Conservation (phyloP, 1,140 invertebrate species). For the Cardiocondyla obscurior region DNA sequence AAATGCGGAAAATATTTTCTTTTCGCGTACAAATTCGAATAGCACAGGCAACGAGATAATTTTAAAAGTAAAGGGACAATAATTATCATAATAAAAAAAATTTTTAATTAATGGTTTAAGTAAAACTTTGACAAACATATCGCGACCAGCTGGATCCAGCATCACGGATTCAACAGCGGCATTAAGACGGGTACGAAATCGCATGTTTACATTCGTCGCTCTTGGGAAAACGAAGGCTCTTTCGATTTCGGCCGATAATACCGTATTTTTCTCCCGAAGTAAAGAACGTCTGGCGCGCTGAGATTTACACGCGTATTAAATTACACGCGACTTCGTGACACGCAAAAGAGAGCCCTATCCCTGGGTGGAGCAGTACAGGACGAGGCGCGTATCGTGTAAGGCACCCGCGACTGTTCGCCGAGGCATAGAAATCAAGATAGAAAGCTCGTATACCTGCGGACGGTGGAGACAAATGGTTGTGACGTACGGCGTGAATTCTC, state of each 20-base stretch:
- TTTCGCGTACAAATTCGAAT: background rate
- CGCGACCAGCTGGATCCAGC: background rate
- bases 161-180: background rate
- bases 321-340: conserved; percentile 73
- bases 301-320: conserved; percentile 74
- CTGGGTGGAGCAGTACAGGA: conserved; percentile 60
- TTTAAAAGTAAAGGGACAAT: background rate
- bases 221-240: conserved; percentile 54
- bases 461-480: conserved; percentile 73
- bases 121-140: background rate
- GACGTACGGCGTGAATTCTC: conserved; percentile 69
- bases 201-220: background rate
- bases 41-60: background rate
- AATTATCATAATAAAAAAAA: background rate
- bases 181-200: background rate
- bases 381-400: conserved; percentile 67
- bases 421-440: conserved; percentile 74
- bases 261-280: conserved; percentile 62
- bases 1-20: background rate
- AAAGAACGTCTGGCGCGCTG: conserved; percentile 51
- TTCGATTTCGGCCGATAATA: conserved; percentile 66
- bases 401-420: conserved; percentile 66
- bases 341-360: conserved; percentile 67
- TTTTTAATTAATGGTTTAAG: background rate
- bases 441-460: conserved; percentile 71